Base-by-base conservation (phyloP, 2,888 invertebrate species). In the Auanema freiburgensis region DNA sequence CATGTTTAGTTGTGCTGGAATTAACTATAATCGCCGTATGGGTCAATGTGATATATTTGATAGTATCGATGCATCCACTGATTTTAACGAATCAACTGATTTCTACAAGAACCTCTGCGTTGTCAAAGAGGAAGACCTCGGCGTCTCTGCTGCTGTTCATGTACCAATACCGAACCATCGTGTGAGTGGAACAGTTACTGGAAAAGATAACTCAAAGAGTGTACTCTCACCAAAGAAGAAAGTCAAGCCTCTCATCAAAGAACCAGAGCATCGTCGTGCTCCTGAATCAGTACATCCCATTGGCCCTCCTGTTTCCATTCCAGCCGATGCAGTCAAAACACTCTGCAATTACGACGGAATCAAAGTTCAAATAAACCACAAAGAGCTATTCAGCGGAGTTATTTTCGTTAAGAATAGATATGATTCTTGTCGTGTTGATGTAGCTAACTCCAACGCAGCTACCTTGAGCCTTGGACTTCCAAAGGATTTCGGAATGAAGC, bases 321-420 rank as follows among this genome's bases (percentile, higher is more conserved):
- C 75, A 33, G 66, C 72, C 21, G 70, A 76, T 16, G 74, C 78
- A n/a, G 74, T 82, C 23, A 74, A 78, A 63, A 83, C 83, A 14
- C 77, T 83, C 59, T 83, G 83, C 71, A 79, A 81, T 64, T 83
- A 81, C 67, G 81, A 83, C 51, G 83, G 83, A 63, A 80, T 83
- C 71, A 81, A 81, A 66, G 72, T 75, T 18, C 71, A 78, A 64
- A 65, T 80, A 51, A 80, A 80, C 67, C 76, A 77, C 60, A 68
- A 67, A 46, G 72, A 74, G 57, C 69, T 69, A 42, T 83, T 83
- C 74, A 72, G 74, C 43, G 83, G 83, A 40, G 83, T 83, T 18
- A 76, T 83, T 23, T 83, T 83, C 65, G 83, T 80, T 55, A 80
- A 81, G 70, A 83, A 81, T 71, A 78, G 78, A 70, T 82, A 79